Base-by-base conservation (phyloP, 2,797 vertebrate genomes). In the Eleutherodactylus coqui region DNA sequence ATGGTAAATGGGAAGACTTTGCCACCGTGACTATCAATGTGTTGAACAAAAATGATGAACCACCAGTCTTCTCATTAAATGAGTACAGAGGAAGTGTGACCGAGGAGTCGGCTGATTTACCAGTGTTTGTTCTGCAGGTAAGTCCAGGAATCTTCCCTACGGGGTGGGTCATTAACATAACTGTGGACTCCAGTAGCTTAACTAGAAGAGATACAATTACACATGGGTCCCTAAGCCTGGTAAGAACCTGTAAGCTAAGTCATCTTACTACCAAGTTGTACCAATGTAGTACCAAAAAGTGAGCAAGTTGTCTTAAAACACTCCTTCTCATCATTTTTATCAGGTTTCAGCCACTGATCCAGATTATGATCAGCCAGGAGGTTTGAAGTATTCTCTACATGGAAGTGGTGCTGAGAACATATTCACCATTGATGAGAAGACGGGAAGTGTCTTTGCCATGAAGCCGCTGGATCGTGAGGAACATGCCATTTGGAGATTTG, bases 1-100 rank as follows among this genome's bases (percentile, higher is more conserved):
- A 97, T 79, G 96, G 97, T 21, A 97, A 97, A 88, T 97, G 96
- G 96, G 97, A 98, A 90, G 96, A 96, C 90, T 96, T 96, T 85
- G 91, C 96, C 2, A 91, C 94, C 16, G 90, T 95, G 84, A 90
- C 94, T 6, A 95, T 97, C 32, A 96, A 90, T 36, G 92, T 97
- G 47, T 89, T 96, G 3, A 97, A 97, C 93, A 96, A 96, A 92
- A 98, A 98, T 6, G 97, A 98, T 8, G 96, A 97, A 89, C 95
- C 96, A 10, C 97, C 97, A 0, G 94, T 97, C 84, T 98, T 97
- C 84, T 95, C 96, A 0, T 92, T 95, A 69, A 96, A 91, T 0
- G 96, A 97, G 88, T 98, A 97, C 91, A 96, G 96, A 64, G 96
- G 96, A 90, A 96, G 95, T 24, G 94, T 97, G 9, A 96, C 95